Evolutionary conservation across 30 jellyfish, hydroid and myxozoan genomes (phyloP), one percentile per base, ranked within the genome.

Genomic region (Sanderia malayensis): DNA sequence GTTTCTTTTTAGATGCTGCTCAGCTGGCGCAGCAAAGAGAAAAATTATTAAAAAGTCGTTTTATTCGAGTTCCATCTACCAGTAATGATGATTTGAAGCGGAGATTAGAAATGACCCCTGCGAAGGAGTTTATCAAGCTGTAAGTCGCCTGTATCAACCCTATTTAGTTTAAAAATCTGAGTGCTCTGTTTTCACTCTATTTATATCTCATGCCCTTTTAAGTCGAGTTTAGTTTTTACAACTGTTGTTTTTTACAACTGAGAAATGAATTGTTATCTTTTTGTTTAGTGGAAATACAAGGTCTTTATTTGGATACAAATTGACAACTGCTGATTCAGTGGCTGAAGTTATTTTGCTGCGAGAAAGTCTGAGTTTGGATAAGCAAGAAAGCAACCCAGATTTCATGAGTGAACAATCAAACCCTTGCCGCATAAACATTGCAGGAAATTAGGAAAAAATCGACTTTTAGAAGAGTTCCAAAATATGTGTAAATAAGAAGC

Each of bases 251-350:
- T n/a, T n/a, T n/a, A n/a, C n/a, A n/a, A n/a, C n/a, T n/a, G n/a
- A n/a, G n/a, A n/a, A n/a, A n/a, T n/a, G n/a, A n/a, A n/a, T n/a
- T n/a, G 21, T 3, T 18, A 28, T 2, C 22, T 44, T 4, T 73
- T 9, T 21, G 31, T 44, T 45, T 58, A 78, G 89, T 6, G 89
- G 89, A 61, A 46, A 44, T 37, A 67, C 78, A 47, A 78, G 45
- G 30, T 78, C 89, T n/a, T 31, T 78, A 13, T 78, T 78, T 53
- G 89, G 89, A 20, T 78, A 64, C 82, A 78, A 78, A 29, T 68
- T 78, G 20, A 62, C 89, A 31, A 78, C 89, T 0, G 81, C 76
- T n/a, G 89, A 64, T 46, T 74, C 89, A 10, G 82, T 78, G 46
- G 75, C 82, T 2, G 76, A 64, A 33, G 28, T 78, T 0, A 68